Conservation (phyloP, 2,888 invertebrate species). For the Ophraella communa region DNA sequence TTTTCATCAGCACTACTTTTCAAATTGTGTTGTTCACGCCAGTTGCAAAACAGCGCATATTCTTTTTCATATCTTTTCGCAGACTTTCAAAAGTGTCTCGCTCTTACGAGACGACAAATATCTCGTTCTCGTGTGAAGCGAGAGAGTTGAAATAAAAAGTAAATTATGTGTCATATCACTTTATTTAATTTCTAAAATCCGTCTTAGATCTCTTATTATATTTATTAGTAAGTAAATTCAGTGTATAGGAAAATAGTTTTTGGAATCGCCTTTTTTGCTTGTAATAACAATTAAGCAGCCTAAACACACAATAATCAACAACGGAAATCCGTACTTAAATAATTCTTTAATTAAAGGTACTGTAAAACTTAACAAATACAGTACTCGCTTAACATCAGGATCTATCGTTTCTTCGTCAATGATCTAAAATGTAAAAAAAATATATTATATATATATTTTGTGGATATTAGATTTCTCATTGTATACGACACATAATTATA, state of each 20-base stretch:
- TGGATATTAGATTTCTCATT: too few relatives aligned
- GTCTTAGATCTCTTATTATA: not conserved
- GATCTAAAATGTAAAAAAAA: not conserved
- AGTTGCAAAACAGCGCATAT: too few relatives aligned
- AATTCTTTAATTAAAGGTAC: not conserved
- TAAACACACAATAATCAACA: not conserved
- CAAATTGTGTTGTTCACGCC: too few relatives aligned
- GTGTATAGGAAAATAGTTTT: not conserved
- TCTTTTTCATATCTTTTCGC: too few relatives aligned
- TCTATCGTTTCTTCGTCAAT: not conserved
- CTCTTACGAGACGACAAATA: too few relatives aligned
- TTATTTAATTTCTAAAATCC: not conserved
- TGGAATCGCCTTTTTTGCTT: not conserved
- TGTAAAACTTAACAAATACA: not conserved
- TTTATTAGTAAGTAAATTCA: not conserved
- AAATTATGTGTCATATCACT: too few relatives aligned
- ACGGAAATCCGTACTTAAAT: not conserved
- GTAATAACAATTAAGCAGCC: not conserved
- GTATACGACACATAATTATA: too few relatives aligned
- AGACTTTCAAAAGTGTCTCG: too few relatives aligned
- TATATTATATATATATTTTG: too few relatives aligned
- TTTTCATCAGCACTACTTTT: too few relatives aligned
- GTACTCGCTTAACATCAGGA: not conserved
- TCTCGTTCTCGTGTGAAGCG: too few relatives aligned
- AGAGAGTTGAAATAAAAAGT: too few relatives aligned